These are phyloP conservation scores for Lytechinus pictus DNA, from an alignment of 35 echinoderm and acorn worm genomes.

Conservation along the genomic window DNA sequence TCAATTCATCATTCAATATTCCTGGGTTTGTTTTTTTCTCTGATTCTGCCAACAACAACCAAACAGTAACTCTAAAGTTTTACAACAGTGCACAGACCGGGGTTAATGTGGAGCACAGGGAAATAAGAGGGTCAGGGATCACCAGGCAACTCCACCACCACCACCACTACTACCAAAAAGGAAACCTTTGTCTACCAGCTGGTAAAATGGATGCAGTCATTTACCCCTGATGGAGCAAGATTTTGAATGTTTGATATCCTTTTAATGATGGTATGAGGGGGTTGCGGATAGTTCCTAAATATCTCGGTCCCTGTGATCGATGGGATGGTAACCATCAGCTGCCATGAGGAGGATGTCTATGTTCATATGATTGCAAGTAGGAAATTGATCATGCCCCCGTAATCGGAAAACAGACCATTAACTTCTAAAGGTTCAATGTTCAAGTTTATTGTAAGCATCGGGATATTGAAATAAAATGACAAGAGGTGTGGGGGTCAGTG, in stretches of 20 bases:
- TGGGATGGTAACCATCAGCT: background rate
- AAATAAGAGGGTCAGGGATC: background rate
- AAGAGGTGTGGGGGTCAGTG: background rate
- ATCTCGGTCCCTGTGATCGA: background rate
- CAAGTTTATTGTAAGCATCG: background rate
- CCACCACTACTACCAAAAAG: background rate
- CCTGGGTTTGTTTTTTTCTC: background rate
- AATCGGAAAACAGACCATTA: background rate
- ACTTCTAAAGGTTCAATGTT: background rate
- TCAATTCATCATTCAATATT: background rate
- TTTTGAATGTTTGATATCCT: background rate
- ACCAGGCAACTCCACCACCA: background rate
- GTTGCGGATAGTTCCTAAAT: background rate
- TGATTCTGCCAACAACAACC: background rate
- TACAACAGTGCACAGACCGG: background rate
- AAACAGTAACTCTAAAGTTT: constrained; percentile 4
- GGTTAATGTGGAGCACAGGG: background rate
- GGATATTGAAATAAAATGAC: background rate
- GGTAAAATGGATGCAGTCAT: background rate
- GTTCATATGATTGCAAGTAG: background rate
- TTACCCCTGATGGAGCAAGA: constrained; percentile 16
- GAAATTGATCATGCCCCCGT: background rate
- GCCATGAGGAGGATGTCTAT: background rate
- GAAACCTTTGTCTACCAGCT: constrained; percentile 9
- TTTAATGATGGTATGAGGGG: background rate